Conservation (phyloP, 2,888 invertebrate genomes). For the Sceliomorpha sp. region DNA sequence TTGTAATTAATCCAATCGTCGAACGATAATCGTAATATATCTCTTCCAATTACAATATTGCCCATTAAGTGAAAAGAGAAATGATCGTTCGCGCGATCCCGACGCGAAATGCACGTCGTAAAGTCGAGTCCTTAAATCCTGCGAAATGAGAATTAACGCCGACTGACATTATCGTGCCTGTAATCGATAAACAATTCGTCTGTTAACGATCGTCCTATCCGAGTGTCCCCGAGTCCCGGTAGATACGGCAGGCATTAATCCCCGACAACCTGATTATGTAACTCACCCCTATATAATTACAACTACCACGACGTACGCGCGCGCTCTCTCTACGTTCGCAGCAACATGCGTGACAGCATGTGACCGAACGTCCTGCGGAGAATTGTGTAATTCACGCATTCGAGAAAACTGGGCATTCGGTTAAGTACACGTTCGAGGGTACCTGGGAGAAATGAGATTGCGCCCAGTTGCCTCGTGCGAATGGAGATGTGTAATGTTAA, state of each 20-base stretch:
- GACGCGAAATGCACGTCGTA: too few species aligned
- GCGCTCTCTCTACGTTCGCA: too few species aligned
- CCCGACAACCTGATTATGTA: constrained; percentile 41
- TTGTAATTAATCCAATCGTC: too few species aligned
- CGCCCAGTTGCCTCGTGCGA: constrained; percentile 28
- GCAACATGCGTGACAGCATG: constrained; percentile 11
- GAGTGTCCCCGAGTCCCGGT: constrained; percentile 20
- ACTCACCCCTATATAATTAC: constrained; percentile 41
- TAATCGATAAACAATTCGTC: constrained; percentile 38
- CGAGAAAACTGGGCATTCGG: constrained; percentile 34
- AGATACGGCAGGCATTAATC: constrained; percentile 31
- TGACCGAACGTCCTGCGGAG: constrained; percentile 16
- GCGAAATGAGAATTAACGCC: constrained; percentile 13
- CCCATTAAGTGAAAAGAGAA: too few species aligned
- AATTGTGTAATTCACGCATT: constrained; percentile 31
- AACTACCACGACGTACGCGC: constrained; percentile 15
- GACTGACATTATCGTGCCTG: constrained; percentile 19
- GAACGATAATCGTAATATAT: too few species aligned
- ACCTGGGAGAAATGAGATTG: constrained; percentile 23
- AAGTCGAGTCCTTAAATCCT: constrained; percentile 3
- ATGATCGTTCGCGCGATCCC: too few species aligned
- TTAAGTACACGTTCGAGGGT: constrained; percentile 22
- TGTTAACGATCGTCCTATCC: constrained; percentile 36
- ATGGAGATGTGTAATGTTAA: too few species aligned
- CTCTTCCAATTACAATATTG: too few species aligned